phyloP scores from a whole-genome alignment of 2,888 invertebrate genomes.

The Sminthurinus aureus region DNA sequence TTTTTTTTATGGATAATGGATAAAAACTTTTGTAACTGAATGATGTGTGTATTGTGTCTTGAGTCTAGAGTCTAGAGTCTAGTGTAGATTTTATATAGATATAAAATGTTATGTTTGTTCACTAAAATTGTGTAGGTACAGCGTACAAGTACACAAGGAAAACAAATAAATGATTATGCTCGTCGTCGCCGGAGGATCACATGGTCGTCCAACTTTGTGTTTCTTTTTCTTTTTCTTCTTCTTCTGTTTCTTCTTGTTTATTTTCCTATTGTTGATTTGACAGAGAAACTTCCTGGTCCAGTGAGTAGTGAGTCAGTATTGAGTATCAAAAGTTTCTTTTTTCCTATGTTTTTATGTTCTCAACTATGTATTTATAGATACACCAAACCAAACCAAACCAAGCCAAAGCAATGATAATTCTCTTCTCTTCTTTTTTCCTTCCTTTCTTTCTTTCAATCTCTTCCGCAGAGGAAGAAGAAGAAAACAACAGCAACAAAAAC shows the following conservation, averaged over 20 bases:
- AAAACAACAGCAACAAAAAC: neutral
- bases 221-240: neutral
- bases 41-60: slow-evolving; percentile 2
- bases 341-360: neutral
- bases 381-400: too few relatives aligned
- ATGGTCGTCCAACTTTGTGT: slow-evolving; percentile 16
- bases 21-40: neutral
- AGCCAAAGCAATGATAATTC: neutral
- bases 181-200: slow-evolving; percentile 41
- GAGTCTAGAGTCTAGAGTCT: neutral
- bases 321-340: neutral
- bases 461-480: neutral
- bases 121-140: too few relatives aligned
- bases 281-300: slow-evolving; percentile 38
- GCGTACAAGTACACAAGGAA: slow-evolving; percentile 26
- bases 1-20: neutral
- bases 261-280: slow-evolving; percentile 29
- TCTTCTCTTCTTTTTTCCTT: neutral
- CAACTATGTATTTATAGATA: neutral
- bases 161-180: slow-evolving; percentile 30
- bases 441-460: neutral
- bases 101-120: too few relatives aligned
- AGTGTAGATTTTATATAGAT: neutral
- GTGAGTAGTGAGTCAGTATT: slow-evolving; percentile 5
- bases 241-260: neutral